Percentiles rank a stretch among this genome's conserved stretches.
These are phyloP conservation scores for Melipona beecheii DNA, from an alignment of 2,888 invertebrate genomes.

Conservation along the genomic window DNA sequence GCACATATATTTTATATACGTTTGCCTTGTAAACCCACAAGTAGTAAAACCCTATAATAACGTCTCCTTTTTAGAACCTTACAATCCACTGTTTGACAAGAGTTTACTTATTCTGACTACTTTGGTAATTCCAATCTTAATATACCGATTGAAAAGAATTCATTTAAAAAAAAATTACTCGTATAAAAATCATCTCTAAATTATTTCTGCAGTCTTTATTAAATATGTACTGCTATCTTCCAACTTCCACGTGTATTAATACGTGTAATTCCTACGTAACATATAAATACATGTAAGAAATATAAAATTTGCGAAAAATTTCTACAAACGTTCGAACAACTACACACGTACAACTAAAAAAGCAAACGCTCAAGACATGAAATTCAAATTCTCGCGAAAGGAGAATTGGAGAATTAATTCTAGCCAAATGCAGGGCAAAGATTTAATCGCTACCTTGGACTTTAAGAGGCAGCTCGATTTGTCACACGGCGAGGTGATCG, in stretches of 20 bases:
- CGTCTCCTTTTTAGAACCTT: neutral
- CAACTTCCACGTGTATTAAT: no score
- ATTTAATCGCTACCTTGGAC: conserved; percentile 43
- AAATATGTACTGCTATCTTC: no score
- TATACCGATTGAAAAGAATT: no score
- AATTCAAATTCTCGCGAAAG: neutral
- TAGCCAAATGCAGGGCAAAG: conserved; percentile 9
- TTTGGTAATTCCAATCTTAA: no score
- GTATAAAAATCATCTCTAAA: no score
- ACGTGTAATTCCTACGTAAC: no score
- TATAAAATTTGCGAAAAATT: neutral
- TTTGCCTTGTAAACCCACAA: no score
- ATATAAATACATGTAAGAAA: no score
- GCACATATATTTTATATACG: no score
- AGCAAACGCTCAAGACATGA: neutral
- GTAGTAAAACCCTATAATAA: neutral
- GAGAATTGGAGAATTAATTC: neutral
- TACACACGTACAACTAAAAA: neutral
- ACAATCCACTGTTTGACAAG: neutral
- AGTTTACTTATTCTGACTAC: no score
- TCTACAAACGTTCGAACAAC: neutral
- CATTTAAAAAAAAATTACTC: no score
- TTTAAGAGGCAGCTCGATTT: conserved; percentile 40
- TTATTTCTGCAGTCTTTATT: no score
- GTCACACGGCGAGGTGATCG: conserved; percentile 22